Evolutionary conservation across 2,797 vertebrate species (phyloP).

Genomic region (Danio tinwini): DNA sequence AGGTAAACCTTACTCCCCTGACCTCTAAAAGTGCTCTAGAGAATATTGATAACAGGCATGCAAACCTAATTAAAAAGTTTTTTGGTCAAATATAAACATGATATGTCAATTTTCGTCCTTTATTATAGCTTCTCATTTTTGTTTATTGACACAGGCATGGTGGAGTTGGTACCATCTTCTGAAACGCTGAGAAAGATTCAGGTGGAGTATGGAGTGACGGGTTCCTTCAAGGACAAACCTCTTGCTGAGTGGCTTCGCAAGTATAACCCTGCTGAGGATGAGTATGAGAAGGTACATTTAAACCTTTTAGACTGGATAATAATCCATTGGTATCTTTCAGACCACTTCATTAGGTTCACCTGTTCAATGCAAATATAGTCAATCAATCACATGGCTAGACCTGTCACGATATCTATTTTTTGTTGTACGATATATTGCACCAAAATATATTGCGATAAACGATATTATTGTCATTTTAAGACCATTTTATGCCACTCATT

Average conservation of each 20-base stretch:
- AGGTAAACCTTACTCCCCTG: too few relatives aligned
- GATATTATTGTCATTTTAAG: too few relatives aligned
- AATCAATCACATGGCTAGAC: too few relatives aligned
- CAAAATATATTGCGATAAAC: too few relatives aligned
- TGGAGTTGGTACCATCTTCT: slow-evolving; percentile 94
- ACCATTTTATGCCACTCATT: too few relatives aligned
- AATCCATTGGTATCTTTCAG: neutral
- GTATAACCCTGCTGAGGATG: slow-evolving; percentile 97
- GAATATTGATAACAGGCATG: neutral
- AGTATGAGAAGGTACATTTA: slow-evolving; percentile 91
- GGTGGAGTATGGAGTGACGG: slow-evolving; percentile 96
- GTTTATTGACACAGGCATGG: slow-evolving; percentile 84
- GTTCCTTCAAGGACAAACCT: slow-evolving; percentile 98
- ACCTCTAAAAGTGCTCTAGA: too few relatives aligned
- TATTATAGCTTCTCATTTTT: slow-evolving; percentile 1
- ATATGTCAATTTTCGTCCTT: neutral
- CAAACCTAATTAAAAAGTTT: neutral
- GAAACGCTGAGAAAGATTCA: slow-evolving; percentile 98
- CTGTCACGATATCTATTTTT: too few relatives aligned
- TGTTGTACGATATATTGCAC: too few relatives aligned
- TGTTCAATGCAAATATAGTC: too few relatives aligned
- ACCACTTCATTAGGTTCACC: neutral
- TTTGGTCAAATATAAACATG: neutral
- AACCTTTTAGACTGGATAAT: neutral
- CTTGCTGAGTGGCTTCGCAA: slow-evolving; percentile 97